These are phyloP conservation scores for Oligia latruncula DNA, from an alignment of 2,888 invertebrate genomes.

Conservation along the genomic window DNA sequence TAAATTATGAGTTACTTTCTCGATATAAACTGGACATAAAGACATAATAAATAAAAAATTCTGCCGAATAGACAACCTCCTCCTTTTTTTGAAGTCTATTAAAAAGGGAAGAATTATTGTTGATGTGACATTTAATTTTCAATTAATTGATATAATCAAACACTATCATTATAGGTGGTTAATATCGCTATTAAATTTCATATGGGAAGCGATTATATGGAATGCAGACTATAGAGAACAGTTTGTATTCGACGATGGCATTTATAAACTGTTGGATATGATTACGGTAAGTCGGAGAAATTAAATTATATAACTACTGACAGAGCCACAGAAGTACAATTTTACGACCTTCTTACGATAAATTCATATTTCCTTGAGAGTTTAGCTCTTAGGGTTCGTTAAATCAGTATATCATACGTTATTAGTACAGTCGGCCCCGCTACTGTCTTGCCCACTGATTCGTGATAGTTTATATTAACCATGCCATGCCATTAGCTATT, in stretches of 20 bases:
- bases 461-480: not conserved
- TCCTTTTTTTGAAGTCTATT: no score
- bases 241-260: constrained; percentile 79
- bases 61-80: no score
- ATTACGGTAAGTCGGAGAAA: constrained; percentile 74
- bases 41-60: not conserved
- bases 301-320: not conserved
- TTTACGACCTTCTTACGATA: constrained; percentile 5
- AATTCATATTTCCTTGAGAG: not conserved
- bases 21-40: not conserved
- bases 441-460: not conserved
- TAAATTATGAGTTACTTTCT: constrained; percentile 1
- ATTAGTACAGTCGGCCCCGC: not conserved
- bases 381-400: not conserved
- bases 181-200: constrained; percentile 81
- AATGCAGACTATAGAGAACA: constrained; percentile 73
- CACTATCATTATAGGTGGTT: constrained; percentile 76
- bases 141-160: not conserved
- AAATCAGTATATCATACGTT: not conserved
- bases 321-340: not conserved
- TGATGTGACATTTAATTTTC: constrained; percentile 10
- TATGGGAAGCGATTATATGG: constrained; percentile 85
- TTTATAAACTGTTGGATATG: constrained; percentile 84
- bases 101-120: not conserved
- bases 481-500: not conserved